A percentile compares a stretch with the other conserved stretches of the same genome.
Conservation (phyloP, 2,888 invertebrate genomes). For the Dicyrtoma fusca region DNA sequence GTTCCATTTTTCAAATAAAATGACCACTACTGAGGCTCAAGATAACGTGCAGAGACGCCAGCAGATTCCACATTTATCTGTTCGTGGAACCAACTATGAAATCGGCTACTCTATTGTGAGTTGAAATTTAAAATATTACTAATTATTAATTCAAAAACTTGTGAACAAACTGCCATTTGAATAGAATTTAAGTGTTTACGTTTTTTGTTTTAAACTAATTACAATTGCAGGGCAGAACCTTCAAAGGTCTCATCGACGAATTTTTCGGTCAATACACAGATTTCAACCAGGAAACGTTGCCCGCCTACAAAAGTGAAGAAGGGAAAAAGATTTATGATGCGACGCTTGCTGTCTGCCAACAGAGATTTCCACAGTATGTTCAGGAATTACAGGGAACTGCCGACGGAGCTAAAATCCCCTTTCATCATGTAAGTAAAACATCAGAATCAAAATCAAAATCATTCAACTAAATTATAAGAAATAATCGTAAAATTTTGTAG, state of each 20-base stretch:
- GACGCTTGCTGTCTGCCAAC: conserved; percentile 70
- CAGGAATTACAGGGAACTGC: conserved; percentile 83
- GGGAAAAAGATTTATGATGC: conserved; percentile 75
- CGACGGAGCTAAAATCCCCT: conserved; percentile 80
- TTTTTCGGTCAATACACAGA: conserved; percentile 67
- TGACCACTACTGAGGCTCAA: neutral
- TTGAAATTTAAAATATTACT: conserved; percentile 44
- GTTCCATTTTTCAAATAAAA: no score
- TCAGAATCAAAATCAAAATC: neutral
- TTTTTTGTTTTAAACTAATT: neutral
- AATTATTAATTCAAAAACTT: neutral
- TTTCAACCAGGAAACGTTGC: conserved; percentile 71
- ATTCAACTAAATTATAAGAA: no score
- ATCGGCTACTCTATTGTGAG: conserved; percentile 85
- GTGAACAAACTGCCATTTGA: no score
- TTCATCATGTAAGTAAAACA: conserved; percentile 69
- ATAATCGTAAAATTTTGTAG: neutral
- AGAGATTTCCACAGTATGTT: conserved; percentile 78
- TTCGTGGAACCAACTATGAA: conserved; percentile 80
- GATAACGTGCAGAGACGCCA: conserved; percentile 63
- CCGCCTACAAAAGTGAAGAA: conserved; percentile 70
- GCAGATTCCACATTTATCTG: conserved; percentile 76
- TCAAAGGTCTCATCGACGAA: conserved; percentile 72
- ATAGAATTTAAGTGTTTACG: neutral
- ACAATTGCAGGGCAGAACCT: conserved; percentile 73